Conservation (phyloP, 2,797 vertebrate species). For the Phylloscopus collybita region DNA sequence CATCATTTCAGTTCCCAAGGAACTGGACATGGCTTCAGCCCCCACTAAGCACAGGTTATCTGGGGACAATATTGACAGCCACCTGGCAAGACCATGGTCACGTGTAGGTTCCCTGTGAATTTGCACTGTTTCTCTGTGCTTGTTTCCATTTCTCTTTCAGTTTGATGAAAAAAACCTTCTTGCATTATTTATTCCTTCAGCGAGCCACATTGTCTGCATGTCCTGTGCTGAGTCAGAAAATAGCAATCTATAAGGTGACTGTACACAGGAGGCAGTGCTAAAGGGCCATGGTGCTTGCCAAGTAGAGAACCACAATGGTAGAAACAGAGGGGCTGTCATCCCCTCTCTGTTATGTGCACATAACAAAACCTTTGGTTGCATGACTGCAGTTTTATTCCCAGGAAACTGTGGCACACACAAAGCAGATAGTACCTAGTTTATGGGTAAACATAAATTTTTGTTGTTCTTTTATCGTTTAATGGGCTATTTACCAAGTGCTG, state of each 20-base stretch:
- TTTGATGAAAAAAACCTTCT: background rate
- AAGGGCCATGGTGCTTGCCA: fast-evolving
- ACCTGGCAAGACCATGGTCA: background rate
- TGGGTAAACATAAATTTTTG: background rate
- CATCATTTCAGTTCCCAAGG: background rate
- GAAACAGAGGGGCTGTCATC: background rate
- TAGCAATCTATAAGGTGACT: background rate
- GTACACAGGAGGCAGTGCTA: background rate
- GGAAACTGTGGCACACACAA: background rate
- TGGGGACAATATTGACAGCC: background rate
- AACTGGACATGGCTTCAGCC: background rate
- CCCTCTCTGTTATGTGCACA: fast-evolving
- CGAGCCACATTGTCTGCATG: fast-evolving
- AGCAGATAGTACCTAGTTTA: background rate
- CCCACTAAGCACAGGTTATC: background rate
- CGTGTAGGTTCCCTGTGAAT: fast-evolving
- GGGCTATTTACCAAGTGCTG: background rate
- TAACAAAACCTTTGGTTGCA: background rate
- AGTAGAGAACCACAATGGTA: background rate
- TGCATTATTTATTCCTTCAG: background rate
- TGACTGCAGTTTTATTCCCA: background rate
- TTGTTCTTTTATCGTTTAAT: background rate
- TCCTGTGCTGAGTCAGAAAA: background rate
- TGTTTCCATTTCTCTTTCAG: background rate
- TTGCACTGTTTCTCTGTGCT: background rate